Base-by-base conservation (phyloP, 2,888 invertebrate genomes). In the Dinocampus coccinellae region DNA sequence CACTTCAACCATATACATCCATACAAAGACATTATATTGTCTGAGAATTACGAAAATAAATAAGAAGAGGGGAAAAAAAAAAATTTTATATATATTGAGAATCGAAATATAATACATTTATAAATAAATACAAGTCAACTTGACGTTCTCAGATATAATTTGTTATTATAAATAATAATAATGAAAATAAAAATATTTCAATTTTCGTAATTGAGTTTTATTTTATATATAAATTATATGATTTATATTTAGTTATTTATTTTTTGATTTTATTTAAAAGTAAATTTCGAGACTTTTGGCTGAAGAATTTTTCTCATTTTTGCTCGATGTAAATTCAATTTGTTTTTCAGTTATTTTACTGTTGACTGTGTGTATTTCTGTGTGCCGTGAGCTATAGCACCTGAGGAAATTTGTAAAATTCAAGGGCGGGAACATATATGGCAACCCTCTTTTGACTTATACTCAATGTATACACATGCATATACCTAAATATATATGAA, bases 41-140 rank as follows among this genome's bases (percentile, higher is more conserved):
- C 73, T 71, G n/a, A 60, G 34, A 34, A 52, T 61, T 71, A 16
- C 16, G 29, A 68, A 75, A 76, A 71, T 55, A 72, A 68, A 60
- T 52, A n/a, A n/a, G n/a, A n/a, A n/a, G n/a, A n/a, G n/a, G n/a
- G n/a, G n/a, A n/a, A n/a, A n/a, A n/a, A n/a, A n/a, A n/a, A n/a
- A n/a, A n/a, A n/a, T n/a, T n/a, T n/a, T n/a, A n/a, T n/a, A n/a
- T n/a, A n/a, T n/a, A n/a, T n/a, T n/a, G n/a, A n/a, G n/a, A n/a
- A n/a, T n/a, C n/a, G n/a, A n/a, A n/a, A n/a, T n/a, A n/a, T 39
- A n/a, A n/a, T 39, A n/a, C 39, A 39, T 39, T 1, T 1, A 75
- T 78, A 78, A 80, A 79, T 73, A 80, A 78, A 80, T 78, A 80
- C 76, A 80, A 74, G 74, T 74, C 71, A 73, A 55, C 68, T 39